Conservation (phyloP, 2,797 vertebrate genomes). For the Hemibagrus guttatus region DNA sequence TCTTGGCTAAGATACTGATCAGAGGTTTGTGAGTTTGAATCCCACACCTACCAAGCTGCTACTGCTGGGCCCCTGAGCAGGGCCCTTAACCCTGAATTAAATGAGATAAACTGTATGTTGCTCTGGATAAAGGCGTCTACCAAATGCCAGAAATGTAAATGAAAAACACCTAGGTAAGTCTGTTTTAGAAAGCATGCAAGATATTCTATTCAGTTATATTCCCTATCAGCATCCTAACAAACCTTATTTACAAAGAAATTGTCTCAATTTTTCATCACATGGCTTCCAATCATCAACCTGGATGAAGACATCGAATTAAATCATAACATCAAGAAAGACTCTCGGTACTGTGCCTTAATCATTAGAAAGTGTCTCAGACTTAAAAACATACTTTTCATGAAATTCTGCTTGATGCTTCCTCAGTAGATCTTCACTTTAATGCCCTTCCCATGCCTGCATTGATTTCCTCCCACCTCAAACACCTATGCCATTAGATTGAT, state of each 20-base stretch:
- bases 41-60: no score
- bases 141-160: no score
- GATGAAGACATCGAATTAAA: neutral
- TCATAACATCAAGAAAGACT: neutral
- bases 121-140: no score
- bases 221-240: neutral
- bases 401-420: neutral
- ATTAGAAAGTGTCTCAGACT: neutral
- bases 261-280: neutral
- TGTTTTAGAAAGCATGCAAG: neutral
- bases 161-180: neutral
- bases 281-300: neutral
- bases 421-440: neutral
- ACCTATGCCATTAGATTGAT: neutral
- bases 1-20: no score
- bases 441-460: neutral
- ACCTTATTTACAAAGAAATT: neutral
- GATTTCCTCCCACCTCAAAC: neutral
- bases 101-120: no score
- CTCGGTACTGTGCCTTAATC: neutral
- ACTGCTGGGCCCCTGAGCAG: no score
- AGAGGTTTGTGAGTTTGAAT: no score
- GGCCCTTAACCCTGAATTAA: no score
- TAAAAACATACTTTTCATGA: neutral
- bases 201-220: neutral